phyloP scores from a whole-genome alignment of 2,113 vertebrate species.

The Myodes glareolus region DNA sequence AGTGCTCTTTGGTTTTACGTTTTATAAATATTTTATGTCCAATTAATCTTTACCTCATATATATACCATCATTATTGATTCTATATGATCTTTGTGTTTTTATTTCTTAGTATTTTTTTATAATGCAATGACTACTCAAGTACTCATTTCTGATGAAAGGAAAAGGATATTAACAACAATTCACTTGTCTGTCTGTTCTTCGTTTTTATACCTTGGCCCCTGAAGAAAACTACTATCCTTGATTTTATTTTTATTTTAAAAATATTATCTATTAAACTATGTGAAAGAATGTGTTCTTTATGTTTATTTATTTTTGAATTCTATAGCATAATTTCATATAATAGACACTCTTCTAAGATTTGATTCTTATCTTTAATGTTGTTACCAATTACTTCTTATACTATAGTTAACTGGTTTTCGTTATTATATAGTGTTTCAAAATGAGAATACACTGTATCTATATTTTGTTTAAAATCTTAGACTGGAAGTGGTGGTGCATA shows the following conservation, averaged over 20 bases:
- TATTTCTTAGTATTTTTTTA: conserved; percentile 2
- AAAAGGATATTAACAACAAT: conserved; percentile 2
- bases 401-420: conserved; percentile 6
- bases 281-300: neutral
- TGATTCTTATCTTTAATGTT: conserved; percentile 4
- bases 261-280: neutral
- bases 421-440: neutral
- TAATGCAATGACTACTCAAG: neutral
- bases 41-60: neutral
- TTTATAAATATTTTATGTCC: neutral
- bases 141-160: neutral
- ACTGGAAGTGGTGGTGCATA: neutral
- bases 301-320: conserved; percentile 6
- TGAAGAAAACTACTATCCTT: neutral
- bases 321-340: neutral
- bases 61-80: neutral
- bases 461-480: neutral
- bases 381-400: neutral
- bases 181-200: neutral
- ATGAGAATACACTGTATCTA: neutral
- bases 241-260: neutral
- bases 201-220: neutral
- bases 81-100: neutral
- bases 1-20: neutral
- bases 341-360: neutral